phyloP scores from a whole-genome alignment of 2,113 vertebrate genomes.

The Callopanchax toddi region DNA sequence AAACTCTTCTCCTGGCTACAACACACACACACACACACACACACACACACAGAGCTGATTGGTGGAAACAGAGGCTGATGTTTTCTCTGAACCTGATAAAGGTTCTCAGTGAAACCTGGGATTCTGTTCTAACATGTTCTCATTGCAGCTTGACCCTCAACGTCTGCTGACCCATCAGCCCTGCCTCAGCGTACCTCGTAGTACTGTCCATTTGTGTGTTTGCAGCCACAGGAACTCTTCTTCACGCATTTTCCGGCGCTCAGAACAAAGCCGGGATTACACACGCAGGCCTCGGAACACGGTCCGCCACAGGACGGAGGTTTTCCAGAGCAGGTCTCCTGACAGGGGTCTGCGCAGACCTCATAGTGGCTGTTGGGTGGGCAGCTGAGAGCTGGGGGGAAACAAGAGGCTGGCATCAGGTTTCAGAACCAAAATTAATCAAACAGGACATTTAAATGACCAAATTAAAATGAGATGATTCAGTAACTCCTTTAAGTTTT shows the following conservation, averaged over 20 bases:
- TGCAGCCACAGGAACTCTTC: conserved; percentile 73
- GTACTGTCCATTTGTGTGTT: conserved; percentile 69
- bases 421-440: background rate
- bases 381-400: conserved; percentile 67
- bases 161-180: too few relatives aligned
- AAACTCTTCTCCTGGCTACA: conserved; percentile 77
- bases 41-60: background rate
- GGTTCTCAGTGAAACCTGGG: too few relatives aligned
- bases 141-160: too few relatives aligned
- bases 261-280: conserved; percentile 76
- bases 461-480: too few relatives aligned
- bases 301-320: conserved; percentile 67
- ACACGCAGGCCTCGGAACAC: conserved; percentile 78
- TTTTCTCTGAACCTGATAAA: too few relatives aligned
- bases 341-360: conserved; percentile 69
- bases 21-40: too few relatives aligned
- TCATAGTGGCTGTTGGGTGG: conserved; percentile 78
- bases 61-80: too few relatives aligned
- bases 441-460: too few relatives aligned
- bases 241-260: conserved; percentile 77
- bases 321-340: conserved; percentile 61
- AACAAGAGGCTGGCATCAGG: background rate
- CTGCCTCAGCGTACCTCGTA: too few relatives aligned
- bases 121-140: too few relatives aligned
- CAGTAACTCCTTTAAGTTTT: too few relatives aligned